These are phyloP conservation scores for Pararge aegeria DNA, from an alignment of 1,140 invertebrate species.

Conservation along the genomic window DNA sequence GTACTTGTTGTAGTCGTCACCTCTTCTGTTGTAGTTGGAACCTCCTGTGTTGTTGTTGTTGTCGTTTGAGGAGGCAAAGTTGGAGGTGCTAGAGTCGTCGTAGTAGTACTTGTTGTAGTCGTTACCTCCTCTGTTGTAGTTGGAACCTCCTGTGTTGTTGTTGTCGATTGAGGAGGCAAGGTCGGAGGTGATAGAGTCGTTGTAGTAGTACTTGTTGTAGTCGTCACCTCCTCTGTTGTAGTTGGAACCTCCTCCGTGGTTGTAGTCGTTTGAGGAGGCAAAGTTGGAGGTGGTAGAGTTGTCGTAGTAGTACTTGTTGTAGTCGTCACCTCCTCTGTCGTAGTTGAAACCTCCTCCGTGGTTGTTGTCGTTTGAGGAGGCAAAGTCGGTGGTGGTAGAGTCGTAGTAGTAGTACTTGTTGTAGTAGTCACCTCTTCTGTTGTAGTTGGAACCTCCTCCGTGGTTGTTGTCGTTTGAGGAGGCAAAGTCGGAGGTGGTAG, in stretches of 20 bases:
- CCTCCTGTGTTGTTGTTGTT: not conserved
- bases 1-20: slow-evolving; percentile 5
- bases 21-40: slow-evolving; percentile 19
- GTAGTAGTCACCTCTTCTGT: slow-evolving; percentile 3
- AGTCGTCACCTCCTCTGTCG: slow-evolving; percentile 5
- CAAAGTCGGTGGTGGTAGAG: too few species aligned
- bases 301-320: not conserved
- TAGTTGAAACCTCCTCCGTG: not conserved
- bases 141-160: too few species aligned
- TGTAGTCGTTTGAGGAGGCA: not conserved
- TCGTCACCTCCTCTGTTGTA: slow-evolving; percentile 6
- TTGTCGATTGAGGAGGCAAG: too few species aligned
- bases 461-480: not conserved
- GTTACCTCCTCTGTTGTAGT: too few species aligned
- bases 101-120: too few species aligned
- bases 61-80: too few species aligned
- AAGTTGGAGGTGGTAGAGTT: not conserved
- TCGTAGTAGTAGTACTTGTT: not conserved
- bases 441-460: slow-evolving; percentile 1
- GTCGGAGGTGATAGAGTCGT: not conserved
- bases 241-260: not conserved
- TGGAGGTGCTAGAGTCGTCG: too few species aligned
- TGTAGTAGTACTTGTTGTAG: not conserved
- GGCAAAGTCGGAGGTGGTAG: not conserved
- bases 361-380: not conserved